phyloP scores from a whole-genome alignment of 23 tunicate genomes.

The Corella eumyota region DNA sequence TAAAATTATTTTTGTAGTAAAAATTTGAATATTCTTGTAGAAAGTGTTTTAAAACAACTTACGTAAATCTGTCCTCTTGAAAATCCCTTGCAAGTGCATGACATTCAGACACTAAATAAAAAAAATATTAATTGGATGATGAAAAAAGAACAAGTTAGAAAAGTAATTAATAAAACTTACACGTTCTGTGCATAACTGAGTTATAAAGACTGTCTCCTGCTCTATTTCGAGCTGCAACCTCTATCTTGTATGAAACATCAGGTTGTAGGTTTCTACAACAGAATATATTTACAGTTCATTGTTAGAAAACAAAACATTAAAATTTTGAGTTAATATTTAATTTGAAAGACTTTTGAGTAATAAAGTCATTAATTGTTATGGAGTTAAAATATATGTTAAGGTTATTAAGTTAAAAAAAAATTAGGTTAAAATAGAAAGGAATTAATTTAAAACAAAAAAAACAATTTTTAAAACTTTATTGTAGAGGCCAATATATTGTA shows the following conservation, averaged over 20 bases:
- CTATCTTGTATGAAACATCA: constrained; percentile 49
- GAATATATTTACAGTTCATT: not conserved
- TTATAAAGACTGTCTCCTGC: constrained; percentile 56
- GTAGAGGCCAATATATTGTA: too few relatives aligned
- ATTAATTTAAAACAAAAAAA: too few relatives aligned
- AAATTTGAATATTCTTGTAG: not conserved
- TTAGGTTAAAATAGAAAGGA: too few relatives aligned
- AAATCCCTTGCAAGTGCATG: constrained; percentile 54
- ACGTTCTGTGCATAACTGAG: constrained; percentile 35
- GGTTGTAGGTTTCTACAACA: constrained; percentile 40
- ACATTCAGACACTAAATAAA: constrained; percentile 73
- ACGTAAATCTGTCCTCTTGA: constrained; percentile 39
- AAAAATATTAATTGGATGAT: constrained; percentile 1
- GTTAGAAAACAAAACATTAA: not conserved
- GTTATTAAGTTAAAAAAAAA: too few relatives aligned
- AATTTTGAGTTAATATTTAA: too few relatives aligned
- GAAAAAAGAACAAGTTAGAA: not conserved
- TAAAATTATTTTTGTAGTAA: too few relatives aligned
- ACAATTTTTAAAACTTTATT: too few relatives aligned
- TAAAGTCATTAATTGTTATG: too few relatives aligned
- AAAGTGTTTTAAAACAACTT: constrained; percentile 9
- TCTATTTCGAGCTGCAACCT: constrained; percentile 57
- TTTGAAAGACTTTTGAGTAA: too few relatives aligned
- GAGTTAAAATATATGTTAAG: too few relatives aligned
- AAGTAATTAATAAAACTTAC: constrained; percentile 20